A percentile compares a stretch with the other conserved stretches of the same genome.
These are phyloP conservation scores for Tetraneura akinire DNA, from an alignment of 1,140 invertebrate genomes.

Conservation along the genomic window DNA sequence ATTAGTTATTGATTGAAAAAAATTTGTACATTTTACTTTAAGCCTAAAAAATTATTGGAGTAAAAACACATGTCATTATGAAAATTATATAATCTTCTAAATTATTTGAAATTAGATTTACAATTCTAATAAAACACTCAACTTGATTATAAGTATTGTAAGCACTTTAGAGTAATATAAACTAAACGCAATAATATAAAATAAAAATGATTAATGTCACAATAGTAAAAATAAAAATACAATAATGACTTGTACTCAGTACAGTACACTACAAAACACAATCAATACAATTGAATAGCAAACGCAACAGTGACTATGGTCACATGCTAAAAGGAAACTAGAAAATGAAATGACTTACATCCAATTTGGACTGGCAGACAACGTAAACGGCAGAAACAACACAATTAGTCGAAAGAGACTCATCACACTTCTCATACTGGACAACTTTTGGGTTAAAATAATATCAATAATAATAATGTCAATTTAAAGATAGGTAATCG, in stretches of 20 bases:
- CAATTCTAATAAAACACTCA: neutral
- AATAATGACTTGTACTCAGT: neutral
- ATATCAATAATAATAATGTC: neutral
- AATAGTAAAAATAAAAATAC: neutral
- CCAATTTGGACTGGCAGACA: slow-evolving; percentile 52
- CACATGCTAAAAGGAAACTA: neutral
- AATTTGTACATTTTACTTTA: neutral
- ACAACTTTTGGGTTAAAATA: neutral
- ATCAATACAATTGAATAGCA: neutral
- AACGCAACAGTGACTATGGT: neutral
- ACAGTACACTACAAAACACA: neutral
- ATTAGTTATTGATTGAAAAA: neutral
- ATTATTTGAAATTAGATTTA: neutral
- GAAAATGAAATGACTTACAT: slow-evolving; percentile 50
- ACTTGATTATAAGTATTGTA: neutral
- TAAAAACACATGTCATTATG: neutral
- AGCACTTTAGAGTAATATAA: neutral
- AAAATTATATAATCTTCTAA: neutral
- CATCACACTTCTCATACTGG: slow-evolving; percentile 34
- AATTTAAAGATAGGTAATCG: too few species aligned
- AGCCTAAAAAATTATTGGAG: neutral
- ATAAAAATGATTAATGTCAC: neutral
- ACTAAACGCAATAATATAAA: neutral
- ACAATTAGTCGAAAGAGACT: slow-evolving; percentile 54
- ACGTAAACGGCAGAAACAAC: slow-evolving; percentile 31